Evolutionary conservation across 2,888 invertebrate genomes (phyloP), one percentile per base, ranked within the genome.

Genomic region (Allophyes oxyacanthae): DNA sequence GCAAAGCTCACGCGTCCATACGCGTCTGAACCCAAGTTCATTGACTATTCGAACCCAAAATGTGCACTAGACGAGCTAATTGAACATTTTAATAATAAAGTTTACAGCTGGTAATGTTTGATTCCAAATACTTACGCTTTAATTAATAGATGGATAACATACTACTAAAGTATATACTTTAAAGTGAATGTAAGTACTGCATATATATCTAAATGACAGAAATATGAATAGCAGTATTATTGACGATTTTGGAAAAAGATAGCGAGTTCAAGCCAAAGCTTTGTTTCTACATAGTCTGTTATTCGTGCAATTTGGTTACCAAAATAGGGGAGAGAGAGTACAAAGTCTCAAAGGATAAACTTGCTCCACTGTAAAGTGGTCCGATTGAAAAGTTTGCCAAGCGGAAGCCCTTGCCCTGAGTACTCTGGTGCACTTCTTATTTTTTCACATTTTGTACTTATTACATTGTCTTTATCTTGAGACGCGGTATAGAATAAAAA

Each of bases 341-440:
- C 77, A 76, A 78, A 82, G 72, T 80, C 82, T 83, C 83, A 85
- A 83, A 86, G 85, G 82, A 83, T 83, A 83, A 86, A 88, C 77
- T 86, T 82, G 65, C 75, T 74, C 72, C 69, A 72, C 71, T 72
- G 73, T 72, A 78, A 84, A 88, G 84, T 85, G 86, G 79, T 77
- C 59, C 85, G 87, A 88, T 88, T 84, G 87, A 83, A 85, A 88
- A 88, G 85, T 88, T 87, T 79, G 61, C 75, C 63, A 71, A 74
- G 79, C 81, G 78, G 75, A 82, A 83, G 80, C 83, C 84, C 85
- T 86, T 82, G 71, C 82, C 82, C 77, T 41, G 77, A 80, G 78
- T 80, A 77, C 76, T 73, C 57, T 66, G 78, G 77, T 86, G 85
- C 85, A 84, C 79, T 82, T 52, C 50, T 61, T 77, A n/a, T 76